phyloP scores from a whole-genome alignment of 2,113 vertebrate genomes.

The Otis tarda region DNA sequence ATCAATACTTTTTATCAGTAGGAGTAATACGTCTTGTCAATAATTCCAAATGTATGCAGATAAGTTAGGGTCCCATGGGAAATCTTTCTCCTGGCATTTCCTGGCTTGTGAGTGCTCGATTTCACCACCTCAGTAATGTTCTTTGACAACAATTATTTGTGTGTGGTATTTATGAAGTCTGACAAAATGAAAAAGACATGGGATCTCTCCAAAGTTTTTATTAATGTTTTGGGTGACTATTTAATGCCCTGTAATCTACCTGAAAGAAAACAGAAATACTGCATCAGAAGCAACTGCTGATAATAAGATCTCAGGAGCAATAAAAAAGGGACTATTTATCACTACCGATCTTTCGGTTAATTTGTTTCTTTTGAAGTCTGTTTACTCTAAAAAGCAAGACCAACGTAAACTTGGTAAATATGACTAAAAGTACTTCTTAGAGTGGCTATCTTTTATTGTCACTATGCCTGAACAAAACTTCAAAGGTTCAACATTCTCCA shows the following conservation, averaged over 20 bases:
- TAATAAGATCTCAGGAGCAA: not conserved
- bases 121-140: not conserved
- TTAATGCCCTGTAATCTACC: not conserved
- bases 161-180: not conserved
- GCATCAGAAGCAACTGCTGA: not conserved
- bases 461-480: conserved; percentile 16
- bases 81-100: not conserved
- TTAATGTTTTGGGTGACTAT: not conserved
- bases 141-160: not conserved
- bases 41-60: not conserved
- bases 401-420: not conserved
- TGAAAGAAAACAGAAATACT: not conserved
- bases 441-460: not conserved
- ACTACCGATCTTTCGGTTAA: not conserved
- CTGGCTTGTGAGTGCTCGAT: not conserved
- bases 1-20: not conserved
- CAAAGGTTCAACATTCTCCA: conserved; percentile 2
- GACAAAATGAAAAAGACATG: not conserved
- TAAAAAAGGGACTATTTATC: not conserved
- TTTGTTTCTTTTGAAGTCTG: not conserved
- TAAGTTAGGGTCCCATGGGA: not conserved
- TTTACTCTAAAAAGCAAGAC: not conserved
- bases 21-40: not conserved
- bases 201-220: not conserved
- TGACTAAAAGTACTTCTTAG: conserved; percentile 16